Percentiles rank a stretch among this genome's conserved stretches.
Evolutionary conservation across 2,797 vertebrate genomes (phyloP).

Genomic region (Platyrinchus mystaceus): DNA sequence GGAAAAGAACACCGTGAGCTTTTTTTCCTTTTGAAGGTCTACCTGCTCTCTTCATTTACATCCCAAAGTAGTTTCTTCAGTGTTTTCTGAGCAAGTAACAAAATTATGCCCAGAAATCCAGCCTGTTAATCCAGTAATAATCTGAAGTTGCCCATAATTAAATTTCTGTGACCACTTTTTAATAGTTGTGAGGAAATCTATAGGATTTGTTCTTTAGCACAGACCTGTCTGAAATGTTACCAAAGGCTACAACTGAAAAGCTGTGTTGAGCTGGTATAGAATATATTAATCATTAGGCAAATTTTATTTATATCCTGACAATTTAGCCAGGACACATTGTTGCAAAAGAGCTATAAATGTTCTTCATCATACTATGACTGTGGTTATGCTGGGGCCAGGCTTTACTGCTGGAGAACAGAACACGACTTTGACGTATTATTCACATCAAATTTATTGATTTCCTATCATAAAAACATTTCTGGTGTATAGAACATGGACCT

Average conservation of each 20-base stretch:
- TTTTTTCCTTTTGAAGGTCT: not conserved
- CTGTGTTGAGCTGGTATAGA: not conserved
- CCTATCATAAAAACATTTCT: not conserved
- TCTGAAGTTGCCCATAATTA: not conserved
- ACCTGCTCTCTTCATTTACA: not conserved
- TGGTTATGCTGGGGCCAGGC: rapidly evolving
- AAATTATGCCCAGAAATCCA: not conserved
- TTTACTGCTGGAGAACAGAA: not conserved
- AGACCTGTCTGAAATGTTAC: not conserved
- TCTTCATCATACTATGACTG: not conserved
- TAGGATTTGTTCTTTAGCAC: not conserved
- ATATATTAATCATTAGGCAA: not conserved
- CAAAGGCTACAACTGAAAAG: not conserved
- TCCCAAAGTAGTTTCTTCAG: not conserved
- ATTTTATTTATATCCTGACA: not conserved
- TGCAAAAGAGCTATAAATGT: not conserved
- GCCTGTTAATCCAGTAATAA: not conserved
- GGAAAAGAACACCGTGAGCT: not conserved
- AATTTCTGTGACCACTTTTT: not conserved
- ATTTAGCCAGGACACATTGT: not conserved
- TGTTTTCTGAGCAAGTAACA: not conserved
- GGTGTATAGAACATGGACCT: not conserved
- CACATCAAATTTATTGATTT: not conserved
- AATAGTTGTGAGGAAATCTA: not conserved
- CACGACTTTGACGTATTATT: not conserved